Evolutionary conservation across 2,797 vertebrate genomes (phyloP).

Genomic region (Fringilla coelebs): DNA sequence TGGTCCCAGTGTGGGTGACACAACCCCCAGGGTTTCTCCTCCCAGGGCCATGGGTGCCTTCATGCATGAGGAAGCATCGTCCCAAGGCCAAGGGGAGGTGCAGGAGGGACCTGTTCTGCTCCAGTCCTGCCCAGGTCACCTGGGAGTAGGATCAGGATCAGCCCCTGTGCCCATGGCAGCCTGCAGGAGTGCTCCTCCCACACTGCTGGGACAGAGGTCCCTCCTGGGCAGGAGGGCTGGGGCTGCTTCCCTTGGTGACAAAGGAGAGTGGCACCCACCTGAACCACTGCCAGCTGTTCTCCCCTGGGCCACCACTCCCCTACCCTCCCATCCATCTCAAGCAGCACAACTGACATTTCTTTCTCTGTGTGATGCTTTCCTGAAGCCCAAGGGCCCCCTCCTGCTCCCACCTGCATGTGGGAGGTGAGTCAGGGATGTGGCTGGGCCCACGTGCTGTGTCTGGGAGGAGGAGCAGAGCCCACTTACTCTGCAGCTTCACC

Average conservation of each 20-base stretch:
- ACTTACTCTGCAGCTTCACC: background rate
- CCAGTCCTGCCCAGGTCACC: background rate
- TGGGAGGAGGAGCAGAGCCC: background rate
- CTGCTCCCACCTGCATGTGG: background rate
- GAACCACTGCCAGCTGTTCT: background rate
- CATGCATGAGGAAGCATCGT: rapidly evolving
- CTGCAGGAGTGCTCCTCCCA: background rate
- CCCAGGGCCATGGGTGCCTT: background rate
- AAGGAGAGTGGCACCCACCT: background rate
- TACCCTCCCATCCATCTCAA: background rate
- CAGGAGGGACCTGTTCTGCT: background rate
- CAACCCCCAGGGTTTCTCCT: background rate
- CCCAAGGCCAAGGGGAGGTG: background rate
- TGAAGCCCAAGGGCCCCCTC: background rate
- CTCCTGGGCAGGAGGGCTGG: background rate
- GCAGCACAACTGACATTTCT: background rate
- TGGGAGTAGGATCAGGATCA: background rate
- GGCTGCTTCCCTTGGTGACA: background rate
- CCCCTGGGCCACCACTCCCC: background rate
- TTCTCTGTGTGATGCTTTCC: background rate
- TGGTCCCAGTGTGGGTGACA: background rate
- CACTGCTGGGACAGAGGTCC: background rate
- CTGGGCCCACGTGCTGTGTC: background rate
- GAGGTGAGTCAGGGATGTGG: background rate
- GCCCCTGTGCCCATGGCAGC: too few species aligned